Base-by-base conservation (phyloP, 1,140 invertebrate species). In the Lamellibrachia luymesi region DNA sequence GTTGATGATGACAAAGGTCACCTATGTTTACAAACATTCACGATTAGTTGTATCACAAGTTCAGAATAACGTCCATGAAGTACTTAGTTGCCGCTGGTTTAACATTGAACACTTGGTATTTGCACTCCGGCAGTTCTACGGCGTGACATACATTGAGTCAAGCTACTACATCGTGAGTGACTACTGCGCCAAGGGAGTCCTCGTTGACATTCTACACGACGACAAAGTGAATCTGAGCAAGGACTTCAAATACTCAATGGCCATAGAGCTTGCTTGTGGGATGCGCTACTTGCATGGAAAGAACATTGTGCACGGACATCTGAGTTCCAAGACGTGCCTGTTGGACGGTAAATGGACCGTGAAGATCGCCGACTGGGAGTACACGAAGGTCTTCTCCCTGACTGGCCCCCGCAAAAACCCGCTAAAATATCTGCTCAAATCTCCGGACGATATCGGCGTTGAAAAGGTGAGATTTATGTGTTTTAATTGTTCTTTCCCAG, bases 321-420 rank as follows among this genome's bases (percentile, higher is more conserved):
- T 96, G 38, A 94, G 91, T 6, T 94, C 94, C 8, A 92, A 93
- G 25, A 94, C 93, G 92, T 95, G 95, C 91, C 64, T 95, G 49
- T 93, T 95, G n/a, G 95, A 96, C 93, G 92, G 92, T 10, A 92
- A 93, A 27, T 96, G 95, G 95, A 94, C 94, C 0, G 94, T 95
- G 10, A 95, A 95, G 93, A 93, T 96, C 38, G 93, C 94, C 0
- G 94, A 94, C 17, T 95, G 95, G 95, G 95, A 95, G 93, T 95
- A 94, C 52, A 56, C 92, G 90, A 92, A 92, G 13, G 51, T 95
- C 4, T 90, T 38, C 90, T 50, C n/a, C 6, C n/a, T 38, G 22
- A 90, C 49, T 22, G 90, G 49, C 90, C n/a, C n/a, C 8, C n/a
- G 22, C n/a, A 90, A 90, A 50, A 38, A 50, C 90, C 49, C 49